These are phyloP conservation scores for Origma solitaria DNA, from an alignment of 2,113 vertebrate species.

Conservation along the genomic window DNA sequence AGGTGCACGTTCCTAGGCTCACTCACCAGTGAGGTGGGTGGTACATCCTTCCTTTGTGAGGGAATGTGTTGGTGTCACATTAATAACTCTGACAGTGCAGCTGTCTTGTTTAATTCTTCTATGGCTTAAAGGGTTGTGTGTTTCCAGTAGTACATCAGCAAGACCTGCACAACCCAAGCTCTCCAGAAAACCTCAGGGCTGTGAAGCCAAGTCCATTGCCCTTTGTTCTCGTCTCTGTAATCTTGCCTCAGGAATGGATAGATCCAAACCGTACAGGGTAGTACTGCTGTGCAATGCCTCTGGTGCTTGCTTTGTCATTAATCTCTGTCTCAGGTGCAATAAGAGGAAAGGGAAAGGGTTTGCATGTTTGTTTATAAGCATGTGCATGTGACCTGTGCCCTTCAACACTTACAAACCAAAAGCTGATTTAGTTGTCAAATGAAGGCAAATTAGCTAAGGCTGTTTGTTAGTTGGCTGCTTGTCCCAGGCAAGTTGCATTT, in stretches of 20 bases:
- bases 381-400: neutral
- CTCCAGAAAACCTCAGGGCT: neutral
- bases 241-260: neutral
- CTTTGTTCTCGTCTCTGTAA: neutral
- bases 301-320: neutral
- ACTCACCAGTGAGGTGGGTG: neutral
- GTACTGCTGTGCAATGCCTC: neutral
- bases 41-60: neutral
- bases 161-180: neutral
- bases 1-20: neutral
- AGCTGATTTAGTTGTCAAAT: neutral
- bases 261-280: neutral
- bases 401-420: neutral
- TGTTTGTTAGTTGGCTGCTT: neutral
- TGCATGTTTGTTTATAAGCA: neutral
- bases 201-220: neutral
- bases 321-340: neutral
- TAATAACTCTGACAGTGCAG: neutral
- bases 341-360: neutral
- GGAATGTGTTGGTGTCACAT: neutral
- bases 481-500: neutral
- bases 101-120: neutral
- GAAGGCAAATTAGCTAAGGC: neutral
- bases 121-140: neutral
- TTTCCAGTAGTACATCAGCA: neutral